Evolutionary conservation across 1,140 invertebrate genomes (phyloP).

Genomic region (Conopomorpha cramerella): DNA sequence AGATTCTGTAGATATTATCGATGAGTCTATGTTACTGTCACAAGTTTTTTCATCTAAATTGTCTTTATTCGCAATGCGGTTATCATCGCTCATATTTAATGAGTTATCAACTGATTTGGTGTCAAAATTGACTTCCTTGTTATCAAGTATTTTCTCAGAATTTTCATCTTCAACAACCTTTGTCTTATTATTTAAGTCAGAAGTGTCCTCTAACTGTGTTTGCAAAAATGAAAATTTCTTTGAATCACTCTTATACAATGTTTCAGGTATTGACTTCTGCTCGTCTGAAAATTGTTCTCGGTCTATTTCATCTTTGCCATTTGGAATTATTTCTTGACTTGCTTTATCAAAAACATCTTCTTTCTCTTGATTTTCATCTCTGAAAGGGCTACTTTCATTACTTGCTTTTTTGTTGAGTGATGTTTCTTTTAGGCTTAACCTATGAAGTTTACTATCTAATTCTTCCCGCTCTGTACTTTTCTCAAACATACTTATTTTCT

Average conservation of each 20-base stretch:
- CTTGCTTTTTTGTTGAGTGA: conserved; percentile 11
- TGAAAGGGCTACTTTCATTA: no score
- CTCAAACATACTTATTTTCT: conserved; percentile 56
- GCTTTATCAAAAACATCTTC: conserved; percentile 9
- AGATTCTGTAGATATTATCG: no score
- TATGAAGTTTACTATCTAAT: conserved; percentile 32
- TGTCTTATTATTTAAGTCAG: conserved; percentile 9
- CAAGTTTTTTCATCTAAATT: conserved; percentile 6
- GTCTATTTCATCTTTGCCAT: no score
- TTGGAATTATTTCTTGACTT: no score
- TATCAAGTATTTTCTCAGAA: not conserved
- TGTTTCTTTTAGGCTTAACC: conserved; percentile 33
- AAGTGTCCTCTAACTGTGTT: conserved; percentile 35
- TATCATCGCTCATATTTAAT: conserved; percentile 47
- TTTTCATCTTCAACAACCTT: conserved; percentile 5
- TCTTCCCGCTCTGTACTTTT: conserved; percentile 35
- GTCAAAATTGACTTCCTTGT: conserved; percentile 5
- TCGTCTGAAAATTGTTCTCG: no score
- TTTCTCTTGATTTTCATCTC: conserved; percentile 10
- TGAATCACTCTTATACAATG: conserved; percentile 38
- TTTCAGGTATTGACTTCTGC: no score
- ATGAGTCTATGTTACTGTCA: no score
- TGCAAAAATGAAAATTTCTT: conserved; percentile 50
- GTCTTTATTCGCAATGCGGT: conserved; percentile 32
- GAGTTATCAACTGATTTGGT: conserved; percentile 11